These are phyloP conservation scores for Galagoides demidoff DNA, from an alignment of 2,797 vertebrate species.

Conservation along the genomic window DNA sequence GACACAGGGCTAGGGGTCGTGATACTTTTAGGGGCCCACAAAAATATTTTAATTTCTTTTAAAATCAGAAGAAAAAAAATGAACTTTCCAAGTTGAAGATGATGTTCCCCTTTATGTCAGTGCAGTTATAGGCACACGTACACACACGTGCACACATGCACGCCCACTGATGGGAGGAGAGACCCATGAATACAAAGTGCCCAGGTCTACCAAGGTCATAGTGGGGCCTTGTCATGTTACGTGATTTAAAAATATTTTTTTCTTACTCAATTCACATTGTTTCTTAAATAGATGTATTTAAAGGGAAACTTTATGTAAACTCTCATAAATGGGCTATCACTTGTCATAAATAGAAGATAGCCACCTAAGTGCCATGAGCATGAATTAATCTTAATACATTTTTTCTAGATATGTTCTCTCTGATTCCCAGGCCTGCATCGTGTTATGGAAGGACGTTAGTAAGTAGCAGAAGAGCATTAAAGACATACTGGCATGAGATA, in stretches of 20 bases:
- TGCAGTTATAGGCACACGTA: not conserved
- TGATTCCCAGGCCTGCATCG: not conserved
- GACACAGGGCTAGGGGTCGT: not conserved
- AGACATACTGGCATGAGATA: not conserved
- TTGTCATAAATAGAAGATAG: constrained; percentile 19
- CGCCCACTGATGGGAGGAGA: not conserved
- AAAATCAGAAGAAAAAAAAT: not conserved
- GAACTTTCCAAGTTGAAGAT: not conserved
- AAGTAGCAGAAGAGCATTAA: not conserved
- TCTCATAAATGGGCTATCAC: not conserved
- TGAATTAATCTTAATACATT: not conserved
- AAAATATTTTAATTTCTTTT: not conserved
- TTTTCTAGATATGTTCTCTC: not conserved
- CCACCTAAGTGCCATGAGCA: not conserved
- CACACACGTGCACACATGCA: too few relatives aligned
- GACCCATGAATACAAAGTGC: not conserved
- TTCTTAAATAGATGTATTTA: constrained; percentile 5
- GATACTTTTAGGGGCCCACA: not conserved
- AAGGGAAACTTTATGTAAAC: constrained; percentile 7
- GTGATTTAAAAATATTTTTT: not conserved
- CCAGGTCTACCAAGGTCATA: not conserved
- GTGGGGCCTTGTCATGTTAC: not conserved
- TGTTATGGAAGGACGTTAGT: not conserved
- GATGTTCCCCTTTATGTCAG: not conserved
- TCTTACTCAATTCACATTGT: constrained; percentile 13